phyloP scores from a whole-genome alignment of 2,113 vertebrate species.

The Vidua chalybeata region DNA sequence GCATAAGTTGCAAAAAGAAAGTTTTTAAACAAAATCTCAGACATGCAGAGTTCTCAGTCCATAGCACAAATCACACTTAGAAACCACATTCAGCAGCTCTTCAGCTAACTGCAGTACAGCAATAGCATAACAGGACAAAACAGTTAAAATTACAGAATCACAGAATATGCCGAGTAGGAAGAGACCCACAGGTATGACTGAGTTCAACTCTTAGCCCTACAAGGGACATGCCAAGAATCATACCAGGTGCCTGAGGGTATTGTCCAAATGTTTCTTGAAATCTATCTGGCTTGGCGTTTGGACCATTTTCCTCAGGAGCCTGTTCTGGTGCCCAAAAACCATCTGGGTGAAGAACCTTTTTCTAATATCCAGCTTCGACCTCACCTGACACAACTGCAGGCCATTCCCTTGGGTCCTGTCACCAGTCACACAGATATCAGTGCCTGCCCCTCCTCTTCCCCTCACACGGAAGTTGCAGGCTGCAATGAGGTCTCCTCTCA shows the following conservation, averaged over 20 bases:
- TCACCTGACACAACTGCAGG: background rate
- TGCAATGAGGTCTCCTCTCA: background rate
- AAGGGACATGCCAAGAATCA: background rate
- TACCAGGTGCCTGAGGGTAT: background rate
- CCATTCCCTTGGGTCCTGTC: background rate
- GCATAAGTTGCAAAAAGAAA: background rate
- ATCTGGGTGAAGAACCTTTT: background rate
- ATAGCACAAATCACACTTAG: background rate
- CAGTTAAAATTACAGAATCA: background rate
- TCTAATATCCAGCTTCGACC: background rate
- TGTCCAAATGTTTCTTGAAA: background rate
- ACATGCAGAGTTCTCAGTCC: background rate
- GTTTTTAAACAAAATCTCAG: background rate
- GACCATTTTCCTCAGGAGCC: background rate
- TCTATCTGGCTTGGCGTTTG: background rate
- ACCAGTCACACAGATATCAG: background rate
- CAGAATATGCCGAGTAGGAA: background rate
- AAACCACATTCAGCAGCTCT: background rate
- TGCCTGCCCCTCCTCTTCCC: background rate
- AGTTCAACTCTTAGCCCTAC: background rate
- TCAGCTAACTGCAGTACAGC: background rate
- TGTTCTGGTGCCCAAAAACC: background rate
- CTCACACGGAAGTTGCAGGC: background rate
- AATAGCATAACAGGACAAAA: background rate
- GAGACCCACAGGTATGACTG: background rate